Base-by-base conservation (phyloP, 2,888 invertebrate genomes). In the Drosophila greeni region DNA sequence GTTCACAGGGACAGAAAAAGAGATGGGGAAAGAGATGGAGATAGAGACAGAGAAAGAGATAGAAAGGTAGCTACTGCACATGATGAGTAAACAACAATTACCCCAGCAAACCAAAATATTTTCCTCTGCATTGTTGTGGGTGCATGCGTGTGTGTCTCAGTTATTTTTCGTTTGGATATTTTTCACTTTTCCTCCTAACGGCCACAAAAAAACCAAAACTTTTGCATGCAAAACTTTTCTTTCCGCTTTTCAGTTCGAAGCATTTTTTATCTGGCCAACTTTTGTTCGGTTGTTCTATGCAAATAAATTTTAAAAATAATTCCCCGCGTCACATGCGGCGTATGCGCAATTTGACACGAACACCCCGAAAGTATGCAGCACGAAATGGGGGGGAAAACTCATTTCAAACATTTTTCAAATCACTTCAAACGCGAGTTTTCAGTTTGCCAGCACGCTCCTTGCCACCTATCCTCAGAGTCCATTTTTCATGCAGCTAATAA, bases 271-370 rank as follows among this genome's bases (percentile, higher is more conserved):
- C 64, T 64, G 34, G 23, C 20, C 18, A 49, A 61, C 61, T 64
- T 64, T 45, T 33, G 42, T 62, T 31, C 5, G 29, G 12, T 11
- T 37, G 12, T 36, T 26, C 40, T 43, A 33, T 65, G 53, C 65
- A 36, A 52, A 31, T 42, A 24, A 11, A 43, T 65, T 64, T 53
- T 16, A 5, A 24, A 37, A 37, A 62, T 36, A 43, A 36, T 53
- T 65, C 37, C 37, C 3, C 34, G 37, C 31, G 77, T 73, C 75
- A 75, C 73, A 73, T 62, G 66, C 48, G 84, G 84, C 84, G 84
- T 78, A 83, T 83, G 72, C 79, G 79, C 76, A 72, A 84, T 84
- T 75, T 66, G 61, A 39, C 48, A 36, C 36, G 31, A 47, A 59
- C 26, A 51, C 66, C 65, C 78, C 78, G 51, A 68, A 75, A 81